These are phyloP conservation scores for Gobio gobio DNA, from an alignment of 2,113 vertebrate genomes.

Conservation along the genomic window DNA sequence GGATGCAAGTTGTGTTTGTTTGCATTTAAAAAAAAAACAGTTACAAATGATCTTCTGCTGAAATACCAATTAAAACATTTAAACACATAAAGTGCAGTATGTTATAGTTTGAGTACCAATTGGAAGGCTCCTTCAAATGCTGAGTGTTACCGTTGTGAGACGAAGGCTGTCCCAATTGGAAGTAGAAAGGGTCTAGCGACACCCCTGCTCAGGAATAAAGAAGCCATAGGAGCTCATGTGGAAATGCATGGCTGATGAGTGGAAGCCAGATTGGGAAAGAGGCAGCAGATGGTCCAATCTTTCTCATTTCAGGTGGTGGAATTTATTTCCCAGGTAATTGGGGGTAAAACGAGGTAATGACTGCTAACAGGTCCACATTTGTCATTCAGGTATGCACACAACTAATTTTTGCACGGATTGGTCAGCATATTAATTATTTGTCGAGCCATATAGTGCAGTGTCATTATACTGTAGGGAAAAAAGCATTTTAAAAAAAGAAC, in stretches of 20 bases:
- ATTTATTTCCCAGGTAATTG: constrained; percentile 47
- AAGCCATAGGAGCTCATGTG: neutral
- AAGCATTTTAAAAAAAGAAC: neutral
- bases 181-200: too few species aligned
- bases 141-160: too few species aligned
- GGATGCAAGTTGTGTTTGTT: too few species aligned
- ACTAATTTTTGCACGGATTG: neutral
- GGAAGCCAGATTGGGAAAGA: constrained; percentile 33
- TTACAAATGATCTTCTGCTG: too few species aligned
- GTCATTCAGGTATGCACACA: neutral
- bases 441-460: neutral
- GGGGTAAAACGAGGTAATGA: constrained; percentile 35
- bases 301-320: constrained; percentile 28
- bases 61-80: too few species aligned
- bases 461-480: neutral
- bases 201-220: constrained; percentile 13
- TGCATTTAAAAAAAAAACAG: too few species aligned
- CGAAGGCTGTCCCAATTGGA: too few species aligned
- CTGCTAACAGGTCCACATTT: neutral
- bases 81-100: too few species aligned
- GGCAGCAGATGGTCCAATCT: constrained; percentile 29
- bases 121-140: too few species aligned
- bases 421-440: neutral
- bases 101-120: too few species aligned
- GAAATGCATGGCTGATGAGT: constrained; percentile 20